Evolutionary conservation across 1,140 invertebrate species (phyloP).

Genomic region (Sitobion miscanthi): DNA sequence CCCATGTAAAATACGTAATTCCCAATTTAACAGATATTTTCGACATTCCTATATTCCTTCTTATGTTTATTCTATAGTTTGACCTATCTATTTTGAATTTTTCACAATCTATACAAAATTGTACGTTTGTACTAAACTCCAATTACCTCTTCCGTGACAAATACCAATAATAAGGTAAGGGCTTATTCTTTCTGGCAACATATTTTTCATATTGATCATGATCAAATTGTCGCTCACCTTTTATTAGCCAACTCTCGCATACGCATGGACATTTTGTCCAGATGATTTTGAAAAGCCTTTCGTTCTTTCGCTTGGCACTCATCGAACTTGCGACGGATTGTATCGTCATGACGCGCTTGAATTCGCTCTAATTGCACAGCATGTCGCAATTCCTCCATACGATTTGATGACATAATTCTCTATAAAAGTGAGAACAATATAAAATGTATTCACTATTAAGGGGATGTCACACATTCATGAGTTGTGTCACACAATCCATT

Average conservation of each 20-base stretch:
- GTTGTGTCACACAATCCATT: neutral
- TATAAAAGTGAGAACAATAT: neutral
- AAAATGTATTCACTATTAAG: neutral
- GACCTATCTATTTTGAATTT: neutral
- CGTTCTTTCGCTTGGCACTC: conserved; percentile 53
- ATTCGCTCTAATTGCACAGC: conserved; percentile 32
- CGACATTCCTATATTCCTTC: too few relatives aligned
- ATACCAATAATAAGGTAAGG: neutral
- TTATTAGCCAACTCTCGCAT: conserved; percentile 47
- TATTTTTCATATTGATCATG: neutral
- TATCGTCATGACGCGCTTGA: conserved; percentile 22
- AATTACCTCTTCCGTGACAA: neutral
- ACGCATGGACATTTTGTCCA: conserved; percentile 23
- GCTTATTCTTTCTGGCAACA: neutral
- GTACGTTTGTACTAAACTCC: too few relatives aligned
- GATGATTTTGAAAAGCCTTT: conserved; percentile 52
- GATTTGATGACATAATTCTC: conserved; percentile 39
- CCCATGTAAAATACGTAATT: too few relatives aligned
- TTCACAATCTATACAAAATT: neutral
- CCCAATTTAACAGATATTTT: too few relatives aligned
- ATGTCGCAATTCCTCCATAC: conserved; percentile 36
- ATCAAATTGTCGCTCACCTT: neutral
- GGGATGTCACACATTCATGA: neutral
- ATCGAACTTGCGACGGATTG: conserved; percentile 26
- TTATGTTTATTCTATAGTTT: too few relatives aligned